Base-by-base conservation (phyloP, 2,113 vertebrate genomes). In the Orycteropus afer region DNA sequence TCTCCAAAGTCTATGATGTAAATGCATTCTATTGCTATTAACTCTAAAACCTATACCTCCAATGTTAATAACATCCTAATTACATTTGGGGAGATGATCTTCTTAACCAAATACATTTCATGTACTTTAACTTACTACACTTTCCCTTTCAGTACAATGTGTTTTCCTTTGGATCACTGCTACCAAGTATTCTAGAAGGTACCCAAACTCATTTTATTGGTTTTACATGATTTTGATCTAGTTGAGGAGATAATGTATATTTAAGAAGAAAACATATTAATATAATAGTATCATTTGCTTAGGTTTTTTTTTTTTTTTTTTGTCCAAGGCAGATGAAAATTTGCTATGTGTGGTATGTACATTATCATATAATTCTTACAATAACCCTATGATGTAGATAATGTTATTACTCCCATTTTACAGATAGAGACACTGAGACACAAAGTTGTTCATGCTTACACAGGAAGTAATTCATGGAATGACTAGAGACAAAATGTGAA, bases 291-390 rank as follows among this genome's bases (percentile, higher is more conserved):
- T 42, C 90, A 63, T 81, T 88, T 95, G 29, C 69, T 76, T 18
- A 86, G 17, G n/a, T n/a, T n/a, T n/a, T n/a, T n/a, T n/a, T n/a
- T n/a, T n/a, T 86, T 29, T 11, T 94, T 12, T 45, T 94, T 94
- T 73, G 11, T 40, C 13, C 5, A 37, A 37, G 71, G 40, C 1
- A 86, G 53, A 55, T 87, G 22, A 29, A 65, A 27, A 22, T 42
- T 93, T 61, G 18, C 63, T 89, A 4, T 40, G 20, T 78, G 10
- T 3, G 4, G 59, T 76, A 20, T 42, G 27, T 37, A 18, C 49
- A 71, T 81, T 63, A 45, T n/a, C 11, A 73, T 65, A 86, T 89
- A 45, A 57, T 76, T 86, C n/a, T 91, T 91, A 86, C 4, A 77
- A 40, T 65, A 74, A 69, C 7, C 51, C 7, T 63, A 6, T 63